Conservation (phyloP, 1,140 invertebrate genomes). For the Drosophila azteca region DNA sequence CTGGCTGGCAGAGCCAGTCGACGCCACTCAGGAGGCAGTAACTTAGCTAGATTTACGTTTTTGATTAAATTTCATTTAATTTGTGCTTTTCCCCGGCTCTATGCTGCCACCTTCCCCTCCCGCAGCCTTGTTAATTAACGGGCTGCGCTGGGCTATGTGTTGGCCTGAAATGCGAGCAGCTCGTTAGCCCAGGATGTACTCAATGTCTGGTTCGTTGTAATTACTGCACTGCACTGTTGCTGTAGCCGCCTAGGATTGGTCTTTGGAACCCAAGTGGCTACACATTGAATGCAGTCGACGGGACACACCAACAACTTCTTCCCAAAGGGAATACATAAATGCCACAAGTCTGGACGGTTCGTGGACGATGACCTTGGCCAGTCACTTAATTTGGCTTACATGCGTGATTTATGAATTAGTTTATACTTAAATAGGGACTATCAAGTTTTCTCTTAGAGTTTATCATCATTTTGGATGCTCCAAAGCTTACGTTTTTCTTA, state of each 20-base stretch:
- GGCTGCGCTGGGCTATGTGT: constrained; percentile 13
- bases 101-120: constrained; percentile 11
- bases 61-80: constrained; percentile 79
- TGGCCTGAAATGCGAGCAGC: constrained; percentile 61
- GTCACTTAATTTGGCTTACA: neutral
- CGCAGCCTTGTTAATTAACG: constrained; percentile 65
- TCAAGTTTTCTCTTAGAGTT: no score
- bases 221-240: constrained; percentile 60
- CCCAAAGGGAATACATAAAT: constrained; percentile 2
- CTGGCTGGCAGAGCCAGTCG: constrained; percentile 63
- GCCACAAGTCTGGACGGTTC: constrained; percentile 4
- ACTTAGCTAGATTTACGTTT: constrained; percentile 76
- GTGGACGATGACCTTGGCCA: neutral
- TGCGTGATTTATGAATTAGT: neutral
- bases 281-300: neutral
- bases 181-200: constrained; percentile 59
- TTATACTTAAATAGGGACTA: neutral
- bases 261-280: neutral
- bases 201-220: constrained; percentile 39
- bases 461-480: no score
- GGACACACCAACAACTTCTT: neutral
- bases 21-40: constrained; percentile 51
- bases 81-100: constrained; percentile 55
- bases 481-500: no score
- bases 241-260: constrained; percentile 16